Evolutionary conservation across 2,797 vertebrate species (phyloP), one percentile per base, ranked within the genome.

Genomic region (Neostethus bicornis): DNA sequence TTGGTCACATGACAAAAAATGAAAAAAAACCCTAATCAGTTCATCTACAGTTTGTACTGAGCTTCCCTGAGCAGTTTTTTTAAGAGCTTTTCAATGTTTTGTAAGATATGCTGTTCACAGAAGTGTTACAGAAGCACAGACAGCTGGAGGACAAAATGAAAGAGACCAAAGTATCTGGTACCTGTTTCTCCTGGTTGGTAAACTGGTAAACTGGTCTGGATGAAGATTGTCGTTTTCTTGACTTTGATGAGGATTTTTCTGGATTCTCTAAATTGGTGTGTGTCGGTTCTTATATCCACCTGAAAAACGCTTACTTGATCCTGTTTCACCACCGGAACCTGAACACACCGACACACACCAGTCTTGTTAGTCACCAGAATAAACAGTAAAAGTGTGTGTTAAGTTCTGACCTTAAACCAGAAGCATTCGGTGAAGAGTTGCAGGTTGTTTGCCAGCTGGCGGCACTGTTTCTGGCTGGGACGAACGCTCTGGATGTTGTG

Each of bases 201-300:
- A 85, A 94, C 88, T 7, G 93, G 86, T 81, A 94, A 94, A 77
- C 95, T 94, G 1, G 93, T 94, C 76, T 95, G 94, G 35, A 94
- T 0, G 28, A 96, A 93, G 9, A 87, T 80, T 53, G 92, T 32
- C 20, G 70, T 85, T 1, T 77, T 19, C 17, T 70, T 25, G 2
- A 73, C 66, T 76, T 69, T 77, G 49, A 95, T 63, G 50, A 90
- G 2, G 47, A 96, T 87, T 0, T 71, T 88, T 14, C 79, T 93
- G 35, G 68, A 70, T 20, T 81, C 89, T 14, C 2, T 85, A 56
- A 92, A 91, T 4, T 73, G 59, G 38, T 93, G 82, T 0, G 77
- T 84, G 6, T 29, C 1, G 3, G 93, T 92, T 37, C 56, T 77
- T 17, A 93, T 85, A 1, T n/a, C 58, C 16, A 94, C 86, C 54